Evolutionary conservation across 2,888 invertebrate genomes (phyloP).

Genomic region (Periphyllus acericola): DNA sequence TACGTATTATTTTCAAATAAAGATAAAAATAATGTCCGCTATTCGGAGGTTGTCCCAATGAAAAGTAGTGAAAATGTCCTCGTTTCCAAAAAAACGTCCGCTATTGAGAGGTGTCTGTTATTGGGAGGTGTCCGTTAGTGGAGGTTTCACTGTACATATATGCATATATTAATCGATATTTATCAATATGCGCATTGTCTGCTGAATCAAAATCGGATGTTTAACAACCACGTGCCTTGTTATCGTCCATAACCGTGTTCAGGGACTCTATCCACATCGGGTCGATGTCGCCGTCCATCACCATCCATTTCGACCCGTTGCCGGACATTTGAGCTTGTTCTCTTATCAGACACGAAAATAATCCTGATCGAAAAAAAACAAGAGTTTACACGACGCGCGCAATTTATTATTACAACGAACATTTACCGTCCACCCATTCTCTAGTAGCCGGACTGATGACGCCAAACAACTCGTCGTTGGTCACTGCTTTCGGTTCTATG

Average conservation of each 20-base stretch:
- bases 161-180: too few species aligned
- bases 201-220: too few species aligned
- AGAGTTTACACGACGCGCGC: neutral
- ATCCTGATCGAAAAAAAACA: slow-evolving; percentile 70
- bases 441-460: slow-evolving; percentile 92
- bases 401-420: neutral
- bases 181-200: neutral
- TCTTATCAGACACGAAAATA: slow-evolving; percentile 92
- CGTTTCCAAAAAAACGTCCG: too few species aligned
- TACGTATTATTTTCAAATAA: too few species aligned
- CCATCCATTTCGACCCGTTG: slow-evolving; percentile 92
- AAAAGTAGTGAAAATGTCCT: too few species aligned
- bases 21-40: too few species aligned
- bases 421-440: slow-evolving; percentile 85
- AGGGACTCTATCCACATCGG: slow-evolving; percentile 99
- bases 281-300: slow-evolving; percentile 95
- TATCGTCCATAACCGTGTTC: slow-evolving; percentile 97
- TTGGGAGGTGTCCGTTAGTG: too few species aligned
- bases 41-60: too few species aligned
- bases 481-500: slow-evolving; percentile 95
- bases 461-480: slow-evolving; percentile 94
- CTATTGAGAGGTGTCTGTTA: too few species aligned
- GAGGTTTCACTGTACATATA: too few species aligned
- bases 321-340: slow-evolving; percentile 91
- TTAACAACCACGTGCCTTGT: slow-evolving; percentile 74